These are phyloP conservation scores for Triplophysa siluroides DNA, from an alignment of 2,113 vertebrate species.

Conservation along the genomic window DNA sequence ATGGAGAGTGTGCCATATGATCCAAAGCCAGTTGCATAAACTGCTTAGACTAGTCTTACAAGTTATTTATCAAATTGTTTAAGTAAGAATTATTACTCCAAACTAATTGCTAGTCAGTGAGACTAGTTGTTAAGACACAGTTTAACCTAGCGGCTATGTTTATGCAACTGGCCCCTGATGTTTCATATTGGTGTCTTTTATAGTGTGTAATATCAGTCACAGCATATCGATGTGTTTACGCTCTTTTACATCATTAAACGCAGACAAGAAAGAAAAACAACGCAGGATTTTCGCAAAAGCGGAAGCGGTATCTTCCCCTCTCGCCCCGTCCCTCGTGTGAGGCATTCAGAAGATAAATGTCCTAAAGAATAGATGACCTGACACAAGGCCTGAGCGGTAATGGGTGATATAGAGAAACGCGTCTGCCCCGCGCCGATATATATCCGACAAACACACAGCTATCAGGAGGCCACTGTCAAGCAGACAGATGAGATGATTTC, in stretches of 20 bases:
- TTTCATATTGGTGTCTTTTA: too few relatives aligned
- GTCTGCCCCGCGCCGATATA: slow-evolving; percentile 90
- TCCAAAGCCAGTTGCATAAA: too few relatives aligned
- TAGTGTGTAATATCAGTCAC: too few relatives aligned
- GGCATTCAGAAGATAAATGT: slow-evolving; percentile 91
- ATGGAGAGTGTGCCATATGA: background rate
- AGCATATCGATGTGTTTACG: background rate
- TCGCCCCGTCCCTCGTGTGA: slow-evolving; percentile 53
- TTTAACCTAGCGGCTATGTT: too few relatives aligned
- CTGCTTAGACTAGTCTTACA: too few relatives aligned
- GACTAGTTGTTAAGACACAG: too few relatives aligned
- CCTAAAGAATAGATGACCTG: slow-evolving; percentile 96
- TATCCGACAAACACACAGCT: slow-evolving; percentile 83
- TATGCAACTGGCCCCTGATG: too few relatives aligned
- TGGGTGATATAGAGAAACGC: slow-evolving; percentile 97
- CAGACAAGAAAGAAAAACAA: background rate
- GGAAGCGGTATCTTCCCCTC: background rate
- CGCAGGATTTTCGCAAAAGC: background rate
- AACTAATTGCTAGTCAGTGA: too few relatives aligned
- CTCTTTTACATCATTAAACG: background rate
- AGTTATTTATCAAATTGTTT: too few relatives aligned
- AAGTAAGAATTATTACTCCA: too few relatives aligned
- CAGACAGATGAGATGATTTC: slow-evolving; percentile 41
- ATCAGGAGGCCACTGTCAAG: slow-evolving; percentile 35
- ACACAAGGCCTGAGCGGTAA: slow-evolving; percentile 96